Percentiles rank a stretch among this genome's conserved stretches.
phyloP scores from a whole-genome alignment of 2,797 vertebrate genomes.

The Cuniculus paca region DNA sequence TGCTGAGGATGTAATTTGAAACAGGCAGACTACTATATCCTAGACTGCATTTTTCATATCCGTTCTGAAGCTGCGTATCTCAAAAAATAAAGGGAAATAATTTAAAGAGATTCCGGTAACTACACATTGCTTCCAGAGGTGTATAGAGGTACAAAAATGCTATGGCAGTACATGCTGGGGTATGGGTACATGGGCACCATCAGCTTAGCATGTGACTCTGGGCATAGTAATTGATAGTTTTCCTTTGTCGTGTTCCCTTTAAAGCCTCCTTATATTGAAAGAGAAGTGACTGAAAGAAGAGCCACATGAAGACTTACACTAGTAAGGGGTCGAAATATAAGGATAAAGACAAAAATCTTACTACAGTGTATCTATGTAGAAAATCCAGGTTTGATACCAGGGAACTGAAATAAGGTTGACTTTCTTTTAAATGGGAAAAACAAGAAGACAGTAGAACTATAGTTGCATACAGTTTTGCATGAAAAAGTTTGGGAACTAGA shows the following conservation, averaged over 20 bases:
- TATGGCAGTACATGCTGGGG: not conserved
- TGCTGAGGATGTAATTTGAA: not conserved
- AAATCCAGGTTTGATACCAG: not conserved
- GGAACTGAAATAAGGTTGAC: not conserved
- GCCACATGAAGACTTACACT: not conserved
- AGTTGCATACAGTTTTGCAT: not conserved
- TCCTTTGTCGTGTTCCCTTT: not conserved
- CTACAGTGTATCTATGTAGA: not conserved
- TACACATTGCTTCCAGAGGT: not conserved
- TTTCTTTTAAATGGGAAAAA: slow-evolving; percentile 16
- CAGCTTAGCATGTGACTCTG: not conserved
- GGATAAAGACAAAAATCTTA: not conserved
- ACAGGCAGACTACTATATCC: not conserved
- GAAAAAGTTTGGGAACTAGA: not conserved
- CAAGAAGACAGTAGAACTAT: not conserved
- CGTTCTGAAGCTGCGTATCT: not conserved
- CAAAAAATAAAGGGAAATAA: slow-evolving; percentile 28
- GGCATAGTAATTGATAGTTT: not conserved
- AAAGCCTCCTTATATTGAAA: not conserved
- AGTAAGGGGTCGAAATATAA: not conserved
- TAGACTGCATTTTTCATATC: not conserved
- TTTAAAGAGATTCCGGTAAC: not conserved
- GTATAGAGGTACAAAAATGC: not conserved
- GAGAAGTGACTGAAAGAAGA: not conserved
- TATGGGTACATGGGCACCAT: not conserved